Evolutionary conservation across 2,888 invertebrate species (phyloP).

Genomic region (Xestoiulus laeticollis): DNA sequence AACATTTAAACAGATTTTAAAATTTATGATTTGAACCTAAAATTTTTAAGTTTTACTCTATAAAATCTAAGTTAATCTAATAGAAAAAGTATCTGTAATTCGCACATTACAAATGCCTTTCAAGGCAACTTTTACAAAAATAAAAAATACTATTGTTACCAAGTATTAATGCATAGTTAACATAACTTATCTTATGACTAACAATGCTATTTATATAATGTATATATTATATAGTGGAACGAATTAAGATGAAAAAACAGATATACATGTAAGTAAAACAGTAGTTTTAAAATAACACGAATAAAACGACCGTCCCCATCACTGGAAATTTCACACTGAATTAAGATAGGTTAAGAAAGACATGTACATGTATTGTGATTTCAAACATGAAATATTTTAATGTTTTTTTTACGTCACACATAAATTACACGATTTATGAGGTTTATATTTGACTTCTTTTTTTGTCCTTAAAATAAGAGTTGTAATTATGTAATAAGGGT

Average conservation of each 20-base stretch:
- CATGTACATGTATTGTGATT: slow-evolving; percentile 35
- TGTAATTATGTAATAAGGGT: slow-evolving; percentile 30
- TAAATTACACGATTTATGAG: slow-evolving; percentile 21
- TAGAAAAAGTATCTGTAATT: no score
- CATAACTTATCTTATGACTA: background rate
- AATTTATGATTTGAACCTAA: no score
- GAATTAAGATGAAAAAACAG: background rate
- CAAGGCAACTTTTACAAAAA: no score
- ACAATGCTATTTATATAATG: background rate
- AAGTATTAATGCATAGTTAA: no score
- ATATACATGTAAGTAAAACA: background rate
- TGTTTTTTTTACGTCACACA: slow-evolving; percentile 32
- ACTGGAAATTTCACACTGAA: background rate
- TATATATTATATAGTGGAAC: background rate
- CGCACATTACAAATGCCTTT: no score
- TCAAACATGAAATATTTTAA: slow-evolving; percentile 41
- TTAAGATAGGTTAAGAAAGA: background rate
- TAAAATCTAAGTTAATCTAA: no score
- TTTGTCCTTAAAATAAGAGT: background rate
- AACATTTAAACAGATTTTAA: no score
- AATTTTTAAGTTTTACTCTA: no score
- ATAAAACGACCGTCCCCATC: background rate
- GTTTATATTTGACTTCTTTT: background rate
- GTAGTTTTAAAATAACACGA: background rate
- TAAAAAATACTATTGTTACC: no score